Base-by-base conservation (phyloP, 2,113 vertebrate genomes). In the Pteruthius melanotis region DNA sequence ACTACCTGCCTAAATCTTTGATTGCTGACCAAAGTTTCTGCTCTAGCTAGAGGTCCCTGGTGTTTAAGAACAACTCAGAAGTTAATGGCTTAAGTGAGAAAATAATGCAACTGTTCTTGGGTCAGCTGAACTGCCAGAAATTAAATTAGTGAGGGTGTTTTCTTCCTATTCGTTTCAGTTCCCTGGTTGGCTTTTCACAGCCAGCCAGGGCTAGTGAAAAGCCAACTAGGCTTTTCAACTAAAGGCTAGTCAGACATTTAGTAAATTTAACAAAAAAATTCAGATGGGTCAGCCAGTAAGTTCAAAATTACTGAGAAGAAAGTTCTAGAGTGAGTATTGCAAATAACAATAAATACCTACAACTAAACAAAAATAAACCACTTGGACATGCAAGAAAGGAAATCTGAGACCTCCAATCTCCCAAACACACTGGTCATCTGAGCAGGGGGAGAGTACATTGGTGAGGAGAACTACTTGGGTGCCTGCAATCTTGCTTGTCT, bases 261-360 rank as follows among this genome's bases (percentile, higher is more conserved):
- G 39, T 70, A 86, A 83, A 80, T 70, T 53, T 52, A 90, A 80
- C 40, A 93, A 89, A 89, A 61, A 94, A 68, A 92, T 66, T 83
- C 68, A 86, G 85, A 60, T 54, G 39, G 33, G 78, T 66, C 75
- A 95, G 54, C 8, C 45, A 85, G 14, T 24, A 86, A 90, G 39
- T 30, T 30, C 14, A 80, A 92, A 90, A 90, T 47, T 80, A 90
- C 63, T 15, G 21, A 28, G 33, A 69, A 85, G n/a, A 74, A 88
- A 77, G 50, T 93, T 86, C 85, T 80, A 42, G 26, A 72, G 33
- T 63, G n/a, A 5, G 9, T 14, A 33, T 20, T 92, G 39, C 64
- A 86, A 63, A 47, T 31, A 65, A 72, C 12, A 52, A 49, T 2
- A 12, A 33, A 33, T 27, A 42, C 21, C 57, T 23, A 16, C 28